phyloP scores from a whole-genome alignment of 2,797 vertebrate species.

The Tarsius wallacei region DNA sequence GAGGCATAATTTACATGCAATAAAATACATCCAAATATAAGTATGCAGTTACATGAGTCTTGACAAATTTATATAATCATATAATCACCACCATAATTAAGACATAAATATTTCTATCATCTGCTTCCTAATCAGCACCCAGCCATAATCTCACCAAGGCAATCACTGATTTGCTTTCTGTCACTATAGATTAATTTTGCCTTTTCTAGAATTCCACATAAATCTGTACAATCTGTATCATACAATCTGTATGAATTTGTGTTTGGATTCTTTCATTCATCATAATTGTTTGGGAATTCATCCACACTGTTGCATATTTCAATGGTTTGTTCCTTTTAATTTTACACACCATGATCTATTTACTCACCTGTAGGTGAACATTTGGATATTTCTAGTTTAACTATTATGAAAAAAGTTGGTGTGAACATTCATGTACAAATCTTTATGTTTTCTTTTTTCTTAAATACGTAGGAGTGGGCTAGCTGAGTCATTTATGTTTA shows the following conservation, averaged over 20 bases:
- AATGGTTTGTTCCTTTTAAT: not conserved
- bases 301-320: not conserved
- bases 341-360: not conserved
- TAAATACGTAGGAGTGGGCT: not conserved
- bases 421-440: slow-evolving; percentile 6
- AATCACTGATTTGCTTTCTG: slow-evolving; percentile 37
- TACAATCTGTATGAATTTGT: not conserved
- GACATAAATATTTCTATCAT: not conserved
- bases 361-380: not conserved
- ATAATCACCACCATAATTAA: not conserved
- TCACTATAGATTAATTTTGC: slow-evolving; percentile 15
- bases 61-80: not conserved
- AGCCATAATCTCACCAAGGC: not conserved
- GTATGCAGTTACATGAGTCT: slow-evolving; percentile 6
- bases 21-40: slow-evolving; percentile 6
- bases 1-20: not conserved
- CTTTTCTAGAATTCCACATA: slow-evolving; percentile 30
- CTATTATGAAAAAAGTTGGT: not conserved
- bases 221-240: not conserved
- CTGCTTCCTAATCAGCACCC: not conserved
- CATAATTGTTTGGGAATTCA: slow-evolving; percentile 7
- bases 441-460: slow-evolving; percentile 24
- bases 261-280: slow-evolving; percentile 3
- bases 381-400: slow-evolving; percentile 24
- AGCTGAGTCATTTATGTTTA: not conserved